phyloP scores from a whole-genome alignment of 2,888 invertebrate species.

The Zhuqinia jingwanae region DNA sequence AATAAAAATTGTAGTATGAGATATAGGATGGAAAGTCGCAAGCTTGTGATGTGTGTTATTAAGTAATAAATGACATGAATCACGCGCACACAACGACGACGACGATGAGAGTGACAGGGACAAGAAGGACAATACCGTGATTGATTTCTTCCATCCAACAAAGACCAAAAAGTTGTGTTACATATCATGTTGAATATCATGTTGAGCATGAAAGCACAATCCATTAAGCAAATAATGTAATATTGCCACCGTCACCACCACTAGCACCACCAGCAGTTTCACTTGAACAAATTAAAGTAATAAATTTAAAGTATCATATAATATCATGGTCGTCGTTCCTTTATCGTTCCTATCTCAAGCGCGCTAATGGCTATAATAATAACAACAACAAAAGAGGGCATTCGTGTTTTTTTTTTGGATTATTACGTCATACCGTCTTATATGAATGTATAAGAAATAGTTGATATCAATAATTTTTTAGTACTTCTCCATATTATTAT shows the following conservation, averaged over 20 bases:
- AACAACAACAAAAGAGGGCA: neutral
- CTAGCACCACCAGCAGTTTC: conserved; percentile 44
- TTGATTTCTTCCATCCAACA: conserved; percentile 57
- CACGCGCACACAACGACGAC: conserved; percentile 36
- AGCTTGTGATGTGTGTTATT: no score
- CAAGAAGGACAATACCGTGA: conserved; percentile 67
- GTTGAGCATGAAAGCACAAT: conserved; percentile 66
- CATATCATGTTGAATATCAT: conserved; percentile 53
- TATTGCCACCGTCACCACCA: neutral
- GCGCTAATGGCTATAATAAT: no score
- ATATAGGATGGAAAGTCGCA: no score
- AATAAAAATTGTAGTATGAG: no score
- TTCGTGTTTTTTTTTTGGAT: conserved; percentile 14
- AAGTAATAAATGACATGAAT: conserved; percentile 41
- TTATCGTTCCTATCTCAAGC: no score
- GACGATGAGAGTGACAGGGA: conserved; percentile 54
- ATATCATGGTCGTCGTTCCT: conserved; percentile 27
- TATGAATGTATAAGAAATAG: no score
- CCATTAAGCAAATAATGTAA: conserved; percentile 58
- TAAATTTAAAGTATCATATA: conserved; percentile 62
- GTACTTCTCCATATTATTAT: neutral
- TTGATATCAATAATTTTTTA: neutral
- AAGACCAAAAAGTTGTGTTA: neutral
- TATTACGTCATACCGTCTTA: conserved; percentile 21
- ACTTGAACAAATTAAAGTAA: conserved; percentile 70